Evolutionary conservation across 1,140 invertebrate genomes (phyloP).

Genomic region (Drosophila ambigua): DNA sequence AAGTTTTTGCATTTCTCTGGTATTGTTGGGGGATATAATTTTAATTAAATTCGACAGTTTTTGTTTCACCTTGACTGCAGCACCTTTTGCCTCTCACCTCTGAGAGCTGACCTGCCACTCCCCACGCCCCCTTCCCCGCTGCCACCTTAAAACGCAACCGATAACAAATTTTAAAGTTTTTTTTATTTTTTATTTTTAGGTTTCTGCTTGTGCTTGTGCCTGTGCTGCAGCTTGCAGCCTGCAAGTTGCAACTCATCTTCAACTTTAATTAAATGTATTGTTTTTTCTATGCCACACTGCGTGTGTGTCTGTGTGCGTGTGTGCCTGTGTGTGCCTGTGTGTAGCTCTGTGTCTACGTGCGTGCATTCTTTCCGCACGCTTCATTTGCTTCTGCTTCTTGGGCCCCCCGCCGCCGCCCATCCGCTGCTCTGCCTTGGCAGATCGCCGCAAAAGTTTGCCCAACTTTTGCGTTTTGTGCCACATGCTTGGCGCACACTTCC

Average conservation of each 20-base stretch:
- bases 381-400: slow-evolving; percentile 51
- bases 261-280: slow-evolving; percentile 81
- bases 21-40: slow-evolving; percentile 74
- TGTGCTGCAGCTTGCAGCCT: slow-evolving; percentile 27
- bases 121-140: not conserved
- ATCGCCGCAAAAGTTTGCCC: slow-evolving; percentile 76
- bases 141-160: slow-evolving; percentile 6
- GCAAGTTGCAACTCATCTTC: slow-evolving; percentile 71
- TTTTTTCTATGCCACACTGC: slow-evolving; percentile 52
- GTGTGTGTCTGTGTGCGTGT: slow-evolving; percentile 8
- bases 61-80: slow-evolving; percentile 30
- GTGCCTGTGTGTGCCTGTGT: not conserved
- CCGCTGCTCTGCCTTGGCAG: slow-evolving; percentile 35
- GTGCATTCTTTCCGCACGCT: slow-evolving; percentile 63
- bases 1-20: slow-evolving; percentile 63
- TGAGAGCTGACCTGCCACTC: too few relatives aligned
- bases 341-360: slow-evolving; percentile 11
- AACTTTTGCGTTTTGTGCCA: slow-evolving; percentile 79
- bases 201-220: too few relatives aligned
- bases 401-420: not conserved
- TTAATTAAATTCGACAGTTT: slow-evolving; percentile 74
- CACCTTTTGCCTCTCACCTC: not conserved
- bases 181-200: slow-evolving; percentile 59
- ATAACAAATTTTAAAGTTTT: slow-evolving; percentile 68
- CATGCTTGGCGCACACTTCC: slow-evolving; percentile 72